Percentiles rank a stretch among this genome's conserved stretches.
Conservation (phyloP, 2,113 vertebrate genomes). For the Bombycilla garrulus region DNA sequence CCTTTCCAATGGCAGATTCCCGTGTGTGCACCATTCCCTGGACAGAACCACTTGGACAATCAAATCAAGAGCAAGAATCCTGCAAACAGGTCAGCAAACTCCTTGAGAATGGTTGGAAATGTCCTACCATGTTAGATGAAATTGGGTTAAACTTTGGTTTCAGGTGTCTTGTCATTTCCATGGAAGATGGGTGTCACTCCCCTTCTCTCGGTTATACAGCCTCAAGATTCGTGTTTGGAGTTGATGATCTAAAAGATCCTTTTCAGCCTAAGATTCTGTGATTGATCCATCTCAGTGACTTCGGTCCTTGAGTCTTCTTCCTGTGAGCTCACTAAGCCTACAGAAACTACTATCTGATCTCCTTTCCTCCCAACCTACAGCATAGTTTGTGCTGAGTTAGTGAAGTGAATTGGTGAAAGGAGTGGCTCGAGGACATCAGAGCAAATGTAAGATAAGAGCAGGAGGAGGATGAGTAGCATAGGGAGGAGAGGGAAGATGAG, state of each 20-base stretch:
- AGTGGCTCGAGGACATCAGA: neutral
- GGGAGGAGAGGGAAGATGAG: neutral
- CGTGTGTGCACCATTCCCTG: neutral
- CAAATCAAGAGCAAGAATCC: neutral
- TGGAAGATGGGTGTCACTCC: neutral
- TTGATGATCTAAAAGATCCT: neutral
- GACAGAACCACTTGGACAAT: neutral
- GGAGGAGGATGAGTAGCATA: fast-evolving
- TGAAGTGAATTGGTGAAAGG: neutral
- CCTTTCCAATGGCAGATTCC: neutral
- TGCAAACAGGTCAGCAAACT: neutral
- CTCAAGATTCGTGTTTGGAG: neutral
- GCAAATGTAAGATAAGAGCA: neutral
- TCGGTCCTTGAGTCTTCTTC: neutral
- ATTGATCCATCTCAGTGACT: neutral
- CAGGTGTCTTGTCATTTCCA: neutral
- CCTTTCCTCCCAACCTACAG: neutral
- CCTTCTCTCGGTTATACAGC: neutral
- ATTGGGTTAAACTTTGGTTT: neutral
- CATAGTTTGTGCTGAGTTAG: neutral
- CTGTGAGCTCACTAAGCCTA: neutral
- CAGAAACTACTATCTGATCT: neutral
- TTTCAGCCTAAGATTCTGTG: neutral
- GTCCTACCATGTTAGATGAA: fast-evolving
- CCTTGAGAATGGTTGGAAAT: neutral